Percentiles rank a stretch among this genome's conserved stretches.
These are phyloP conservation scores for Scaptomyza pallida DNA, from an alignment of 1,140 invertebrate genomes.

Conservation along the genomic window DNA sequence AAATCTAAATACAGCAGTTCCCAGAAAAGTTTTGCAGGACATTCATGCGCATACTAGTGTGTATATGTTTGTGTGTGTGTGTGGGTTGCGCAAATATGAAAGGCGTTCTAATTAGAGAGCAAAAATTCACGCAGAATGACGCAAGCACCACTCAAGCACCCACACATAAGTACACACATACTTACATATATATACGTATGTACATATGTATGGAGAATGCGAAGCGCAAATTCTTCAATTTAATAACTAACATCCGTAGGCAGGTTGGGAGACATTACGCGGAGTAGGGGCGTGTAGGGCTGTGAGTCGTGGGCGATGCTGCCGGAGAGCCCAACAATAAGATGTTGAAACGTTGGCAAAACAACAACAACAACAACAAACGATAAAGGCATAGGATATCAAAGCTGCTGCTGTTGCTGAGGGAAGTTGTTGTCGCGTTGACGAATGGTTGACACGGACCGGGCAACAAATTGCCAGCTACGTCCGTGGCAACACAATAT, in stretches of 20 bases:
- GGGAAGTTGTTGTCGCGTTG: conserved; percentile 47
- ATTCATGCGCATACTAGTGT: neutral
- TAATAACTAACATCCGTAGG: conserved; percentile 77
- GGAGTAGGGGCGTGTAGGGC: neutral
- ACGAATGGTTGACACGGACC: conserved; percentile 75
- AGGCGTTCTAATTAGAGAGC: conserved; percentile 80
- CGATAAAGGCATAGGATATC: conserved; percentile 19
- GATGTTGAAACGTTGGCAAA: conserved; percentile 36
- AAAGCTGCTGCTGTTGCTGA: conserved; percentile 34
- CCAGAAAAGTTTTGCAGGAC: neutral
- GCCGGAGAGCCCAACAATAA: conserved; percentile 46
- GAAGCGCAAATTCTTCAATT: conserved; percentile 79
- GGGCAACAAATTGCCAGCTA: conserved; percentile 17
- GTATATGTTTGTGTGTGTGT: conserved; percentile 4
- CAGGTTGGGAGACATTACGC: neutral
- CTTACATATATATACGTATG: neutral
- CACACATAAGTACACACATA: conserved; percentile 1
- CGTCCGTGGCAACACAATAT: conserved; percentile 16
- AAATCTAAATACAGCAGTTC: neutral
- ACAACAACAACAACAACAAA: conserved; percentile 17
- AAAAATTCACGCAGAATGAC: conserved; percentile 73
- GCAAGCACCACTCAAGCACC: conserved; percentile 52
- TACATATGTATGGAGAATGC: conserved; percentile 13
- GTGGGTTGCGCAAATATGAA: conserved; percentile 48
- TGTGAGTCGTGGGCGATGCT: conserved; percentile 12